Evolutionary conservation across 1,140 invertebrate genomes (phyloP).

Genomic region (Drosophila eugracilis): DNA sequence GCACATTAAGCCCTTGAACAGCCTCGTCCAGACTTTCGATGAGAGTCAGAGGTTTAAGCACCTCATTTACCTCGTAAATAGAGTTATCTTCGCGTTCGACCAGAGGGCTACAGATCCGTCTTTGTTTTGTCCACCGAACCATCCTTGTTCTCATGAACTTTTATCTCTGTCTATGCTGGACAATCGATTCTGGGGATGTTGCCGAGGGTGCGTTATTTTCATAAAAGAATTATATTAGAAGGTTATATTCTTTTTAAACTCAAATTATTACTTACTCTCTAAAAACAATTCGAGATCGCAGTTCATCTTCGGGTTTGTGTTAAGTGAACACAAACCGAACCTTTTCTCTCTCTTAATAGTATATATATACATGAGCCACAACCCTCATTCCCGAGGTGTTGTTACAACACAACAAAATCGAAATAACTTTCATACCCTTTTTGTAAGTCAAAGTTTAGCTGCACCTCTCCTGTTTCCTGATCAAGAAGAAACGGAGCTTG

Average conservation of each 20-base stretch:
- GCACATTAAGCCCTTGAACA: conserved; percentile 96
- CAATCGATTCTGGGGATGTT: conserved; percentile 96
- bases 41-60: conserved; percentile 93
- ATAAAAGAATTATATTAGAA: background rate
- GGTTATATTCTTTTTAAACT: background rate
- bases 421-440: conserved; percentile 98
- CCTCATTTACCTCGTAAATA: conserved; percentile 94
- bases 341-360: conserved; percentile 96
- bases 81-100: conserved; percentile 95
- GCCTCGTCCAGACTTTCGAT: conserved; percentile 93
- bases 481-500: conserved; percentile 94
- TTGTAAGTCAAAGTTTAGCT: conserved; percentile 97
- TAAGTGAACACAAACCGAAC: conserved; percentile 95
- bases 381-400: conserved; percentile 93
- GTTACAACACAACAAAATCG: conserved; percentile 94
- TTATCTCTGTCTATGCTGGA: conserved; percentile 96
- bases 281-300: conserved; percentile 93
- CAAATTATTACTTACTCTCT: conserved; percentile 88
- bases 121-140: conserved; percentile 97
- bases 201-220: conserved; percentile 88
- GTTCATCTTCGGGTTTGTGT: conserved; percentile 93
- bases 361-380: conserved; percentile 94
- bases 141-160: conserved; percentile 95
- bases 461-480: conserved; percentile 91
- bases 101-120: conserved; percentile 96